Evolutionary conservation across 2,797 vertebrate genomes (phyloP).

Genomic region (Enteromius radiatus): DNA sequence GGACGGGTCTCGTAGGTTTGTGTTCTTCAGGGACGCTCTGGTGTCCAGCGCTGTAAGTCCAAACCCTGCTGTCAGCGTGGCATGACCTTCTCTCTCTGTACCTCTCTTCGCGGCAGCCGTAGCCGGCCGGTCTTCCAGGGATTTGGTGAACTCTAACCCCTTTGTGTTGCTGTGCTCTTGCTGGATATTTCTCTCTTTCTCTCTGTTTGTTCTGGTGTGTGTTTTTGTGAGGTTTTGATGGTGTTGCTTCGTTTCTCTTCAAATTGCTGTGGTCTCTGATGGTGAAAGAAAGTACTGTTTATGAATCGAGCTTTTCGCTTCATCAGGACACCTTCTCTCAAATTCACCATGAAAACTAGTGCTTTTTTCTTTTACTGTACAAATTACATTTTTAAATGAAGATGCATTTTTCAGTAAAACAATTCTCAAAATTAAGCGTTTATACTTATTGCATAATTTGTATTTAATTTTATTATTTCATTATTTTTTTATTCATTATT

Average conservation of each 20-base stretch:
- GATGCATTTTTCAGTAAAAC: background rate
- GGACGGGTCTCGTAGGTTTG: slow-evolving; percentile 77
- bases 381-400: background rate
- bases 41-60: slow-evolving; percentile 84
- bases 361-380: background rate
- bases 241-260: background rate
- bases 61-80: slow-evolving; percentile 78
- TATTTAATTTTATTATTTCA: background rate
- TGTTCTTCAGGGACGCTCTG: slow-evolving; percentile 75
- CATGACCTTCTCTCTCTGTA: slow-evolving; percentile 80
- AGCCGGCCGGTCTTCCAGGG: slow-evolving; percentile 77
- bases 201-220: slow-evolving; percentile 61
- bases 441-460: background rate
- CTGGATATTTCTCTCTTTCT: slow-evolving; percentile 70
- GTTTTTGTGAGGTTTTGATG: slow-evolving; percentile 39
- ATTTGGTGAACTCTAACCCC: slow-evolving; percentile 76
- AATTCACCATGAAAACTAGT: background rate
- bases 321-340: background rate
- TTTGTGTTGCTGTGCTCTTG: slow-evolving; percentile 77
- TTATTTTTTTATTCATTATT: background rate
- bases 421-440: too few species aligned
- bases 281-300: background rate
- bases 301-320: background rate
- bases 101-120: slow-evolving; percentile 71
- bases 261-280: background rate